Percentiles rank a stretch among this genome's conserved stretches.
Evolutionary conservation across 2,888 invertebrate genomes (phyloP).

Genomic region (Petrolisthes cinctipes): DNA sequence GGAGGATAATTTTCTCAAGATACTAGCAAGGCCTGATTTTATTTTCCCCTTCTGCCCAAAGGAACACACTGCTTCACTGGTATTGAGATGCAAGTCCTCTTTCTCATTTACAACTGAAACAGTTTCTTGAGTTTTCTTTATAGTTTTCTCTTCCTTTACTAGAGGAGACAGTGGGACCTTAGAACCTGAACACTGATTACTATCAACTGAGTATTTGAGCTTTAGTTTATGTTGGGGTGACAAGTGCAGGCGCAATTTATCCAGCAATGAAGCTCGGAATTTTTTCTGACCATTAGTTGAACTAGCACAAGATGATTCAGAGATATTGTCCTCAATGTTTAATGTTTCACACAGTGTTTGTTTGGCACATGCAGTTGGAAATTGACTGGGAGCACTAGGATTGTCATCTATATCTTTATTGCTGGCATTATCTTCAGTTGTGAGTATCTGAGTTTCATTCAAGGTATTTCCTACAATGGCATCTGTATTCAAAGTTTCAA

Average conservation of each 20-base stretch:
- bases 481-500: no score
- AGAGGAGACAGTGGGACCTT: background rate
- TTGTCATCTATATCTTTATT: no score
- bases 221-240: conserved; percentile 29
- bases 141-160: conserved; percentile 11
- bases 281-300: background rate
- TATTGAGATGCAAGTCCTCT: background rate
- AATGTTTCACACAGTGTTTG: background rate
- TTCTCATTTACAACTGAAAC: background rate
- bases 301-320: background rate
- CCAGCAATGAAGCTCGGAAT: conserved; percentile 20
- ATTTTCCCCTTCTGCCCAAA: conserved; percentile 15
- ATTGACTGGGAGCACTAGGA: no score
- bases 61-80: background rate
- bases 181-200: background rate
- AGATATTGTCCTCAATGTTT: background rate
- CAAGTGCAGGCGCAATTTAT: conserved; percentile 41
- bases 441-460: no score
- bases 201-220: background rate
- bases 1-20: conserved; percentile 35
- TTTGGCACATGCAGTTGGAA: no score
- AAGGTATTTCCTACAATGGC: no score
- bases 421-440: no score
- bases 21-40: conserved; percentile 38
- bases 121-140: background rate